phyloP scores from a whole-genome alignment of 2,888 invertebrate genomes.

The Tribolium freemani region DNA sequence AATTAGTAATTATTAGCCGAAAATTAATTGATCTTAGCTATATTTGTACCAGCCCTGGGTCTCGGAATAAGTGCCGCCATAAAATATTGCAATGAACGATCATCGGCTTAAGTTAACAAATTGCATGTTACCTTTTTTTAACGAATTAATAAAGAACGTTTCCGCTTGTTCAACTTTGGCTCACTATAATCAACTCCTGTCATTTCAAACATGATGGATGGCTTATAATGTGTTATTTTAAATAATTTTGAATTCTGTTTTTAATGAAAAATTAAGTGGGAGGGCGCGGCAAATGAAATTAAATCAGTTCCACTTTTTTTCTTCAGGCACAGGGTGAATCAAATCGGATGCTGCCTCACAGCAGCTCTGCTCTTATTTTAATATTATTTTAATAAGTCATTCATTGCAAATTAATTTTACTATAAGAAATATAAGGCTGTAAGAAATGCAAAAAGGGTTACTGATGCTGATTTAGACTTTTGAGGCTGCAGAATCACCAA shows the following conservation, averaged over 20 bases:
- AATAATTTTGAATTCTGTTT: conserved; percentile 11
- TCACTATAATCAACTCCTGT: conserved; percentile 19
- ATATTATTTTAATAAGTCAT: too few species aligned
- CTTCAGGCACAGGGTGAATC: background rate
- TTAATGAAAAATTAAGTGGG: conserved; percentile 4
- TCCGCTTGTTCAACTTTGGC: conserved; percentile 22
- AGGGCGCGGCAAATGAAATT: background rate
- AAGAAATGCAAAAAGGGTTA: too few species aligned
- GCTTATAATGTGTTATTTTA: conserved; percentile 8
- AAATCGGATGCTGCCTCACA: too few species aligned
- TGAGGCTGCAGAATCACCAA: too few species aligned
- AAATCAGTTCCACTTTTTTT: background rate
- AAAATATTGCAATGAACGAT: conserved; percentile 4
- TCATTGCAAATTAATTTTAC: too few species aligned
- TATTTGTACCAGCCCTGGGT: conserved; percentile 1
- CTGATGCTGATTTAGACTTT: too few species aligned
- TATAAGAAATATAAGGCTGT: too few species aligned
- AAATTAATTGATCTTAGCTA: conserved; percentile 14
- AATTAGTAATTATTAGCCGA: conserved; percentile 18
- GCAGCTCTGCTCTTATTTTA: too few species aligned
- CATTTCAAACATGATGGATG: conserved; percentile 21
- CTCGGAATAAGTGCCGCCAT: conserved; percentile 2
- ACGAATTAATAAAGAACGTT: conserved; percentile 20
- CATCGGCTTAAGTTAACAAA: conserved; percentile 6
- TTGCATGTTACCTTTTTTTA: conserved; percentile 15